phyloP scores from a whole-genome alignment of 2,797 vertebrate genomes.

The Helostoma temminkii region DNA sequence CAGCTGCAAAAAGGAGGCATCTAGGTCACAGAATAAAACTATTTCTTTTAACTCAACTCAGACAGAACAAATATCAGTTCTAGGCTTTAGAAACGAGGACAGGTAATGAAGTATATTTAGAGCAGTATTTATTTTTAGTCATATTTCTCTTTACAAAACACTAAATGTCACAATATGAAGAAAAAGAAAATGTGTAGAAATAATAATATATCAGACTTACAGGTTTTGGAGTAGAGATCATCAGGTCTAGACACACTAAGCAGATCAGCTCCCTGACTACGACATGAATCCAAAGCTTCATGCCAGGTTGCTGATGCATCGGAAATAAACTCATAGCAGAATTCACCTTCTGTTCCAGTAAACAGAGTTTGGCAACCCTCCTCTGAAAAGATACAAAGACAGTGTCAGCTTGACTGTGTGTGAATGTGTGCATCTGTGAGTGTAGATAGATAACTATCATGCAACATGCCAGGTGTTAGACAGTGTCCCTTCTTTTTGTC shows the following conservation, averaged over 20 bases:
- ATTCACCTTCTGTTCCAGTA: constrained; percentile 75
- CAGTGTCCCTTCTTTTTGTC: constrained; percentile 89
- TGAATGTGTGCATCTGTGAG: not conserved
- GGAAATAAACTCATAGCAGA: constrained; percentile 92
- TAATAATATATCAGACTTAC: constrained; percentile 53
- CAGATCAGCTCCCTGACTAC: constrained; percentile 92
- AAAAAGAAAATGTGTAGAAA: not conserved
- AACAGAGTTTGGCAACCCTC: constrained; percentile 88
- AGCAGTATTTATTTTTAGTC: constrained; percentile 1
- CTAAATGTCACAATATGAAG: too few species aligned
- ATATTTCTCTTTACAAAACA: not conserved
- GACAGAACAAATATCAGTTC: not conserved
- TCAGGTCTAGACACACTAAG: constrained; percentile 85
- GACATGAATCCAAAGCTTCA: constrained; percentile 91
- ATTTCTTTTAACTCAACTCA: not conserved
- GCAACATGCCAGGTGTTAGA: constrained; percentile 87
- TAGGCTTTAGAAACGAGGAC: not conserved
- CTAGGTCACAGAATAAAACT: not conserved
- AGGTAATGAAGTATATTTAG: not conserved
- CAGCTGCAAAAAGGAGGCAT: not conserved
- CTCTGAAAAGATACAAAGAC: constrained; percentile 82
- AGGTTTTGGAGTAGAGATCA: constrained; percentile 79
- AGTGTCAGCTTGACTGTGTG: not conserved
- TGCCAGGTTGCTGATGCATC: constrained; percentile 90
- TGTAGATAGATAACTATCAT: too few species aligned